These are phyloP conservation scores for Drosophila arawakana DNA, from an alignment of 1,140 invertebrate species.

Conservation along the genomic window DNA sequence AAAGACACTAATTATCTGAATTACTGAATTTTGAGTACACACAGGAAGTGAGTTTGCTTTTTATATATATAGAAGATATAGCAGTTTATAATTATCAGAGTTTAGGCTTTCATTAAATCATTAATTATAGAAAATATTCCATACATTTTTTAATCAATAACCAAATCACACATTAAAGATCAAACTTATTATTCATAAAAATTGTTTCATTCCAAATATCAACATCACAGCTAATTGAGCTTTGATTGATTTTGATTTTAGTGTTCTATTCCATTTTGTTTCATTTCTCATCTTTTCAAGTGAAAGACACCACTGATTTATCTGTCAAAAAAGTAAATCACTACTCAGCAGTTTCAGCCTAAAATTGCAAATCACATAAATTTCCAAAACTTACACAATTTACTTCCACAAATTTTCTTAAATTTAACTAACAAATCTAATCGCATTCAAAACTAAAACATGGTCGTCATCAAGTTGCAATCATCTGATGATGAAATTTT, in stretches of 20 bases:
- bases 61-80: too few species aligned
- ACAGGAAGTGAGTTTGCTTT: too few species aligned
- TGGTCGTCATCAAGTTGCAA: slow-evolving; percentile 97
- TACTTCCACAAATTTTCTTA: not conserved
- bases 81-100: too few species aligned
- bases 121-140: too few species aligned
- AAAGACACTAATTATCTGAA: too few species aligned
- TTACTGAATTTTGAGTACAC: too few species aligned
- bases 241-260: not conserved
- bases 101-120: too few species aligned
- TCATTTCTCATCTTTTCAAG: not conserved
- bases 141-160: too few species aligned
- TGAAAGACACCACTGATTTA: not conserved
- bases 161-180: too few species aligned
- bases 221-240: not conserved
- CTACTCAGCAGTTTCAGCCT: not conserved
- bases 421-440: too few species aligned
- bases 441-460: slow-evolving; percentile 85
- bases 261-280: not conserved
- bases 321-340: not conserved
- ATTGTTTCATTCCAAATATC: too few species aligned
- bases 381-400: not conserved
- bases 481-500: slow-evolving; percentile 98
- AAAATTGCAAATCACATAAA: not conserved
- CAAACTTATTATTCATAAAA: too few species aligned